Evolutionary conservation across 2,113 vertebrate species (phyloP).

Genomic region (Athene cunicularia): DNA sequence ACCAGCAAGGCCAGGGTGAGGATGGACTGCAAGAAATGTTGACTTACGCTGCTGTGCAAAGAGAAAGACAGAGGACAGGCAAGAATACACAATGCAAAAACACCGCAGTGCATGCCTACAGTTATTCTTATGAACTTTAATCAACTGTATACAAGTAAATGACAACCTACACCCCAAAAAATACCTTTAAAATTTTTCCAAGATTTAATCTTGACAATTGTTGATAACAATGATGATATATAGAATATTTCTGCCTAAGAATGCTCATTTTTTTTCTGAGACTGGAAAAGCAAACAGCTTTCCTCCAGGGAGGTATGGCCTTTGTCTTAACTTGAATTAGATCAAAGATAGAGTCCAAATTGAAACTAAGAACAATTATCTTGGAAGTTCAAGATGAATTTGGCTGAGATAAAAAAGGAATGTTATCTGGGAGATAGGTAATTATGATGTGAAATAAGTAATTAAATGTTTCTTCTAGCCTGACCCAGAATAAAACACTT

Average conservation of each 20-base stretch:
- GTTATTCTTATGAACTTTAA: not conserved
- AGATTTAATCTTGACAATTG: not conserved
- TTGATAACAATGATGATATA: not conserved
- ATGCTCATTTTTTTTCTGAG: not conserved
- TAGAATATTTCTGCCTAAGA: not conserved
- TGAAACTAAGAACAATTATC: not conserved
- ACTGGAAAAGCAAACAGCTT: not conserved
- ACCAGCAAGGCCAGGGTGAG: not conserved
- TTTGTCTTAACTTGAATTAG: not conserved
- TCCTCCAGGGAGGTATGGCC: not conserved
- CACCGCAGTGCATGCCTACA: not conserved
- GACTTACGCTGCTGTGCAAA: not conserved
- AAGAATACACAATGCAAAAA: not conserved
- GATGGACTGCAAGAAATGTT: not conserved
- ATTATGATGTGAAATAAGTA: not conserved
- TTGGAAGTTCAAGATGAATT: not conserved
- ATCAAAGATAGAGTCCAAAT: not conserved
- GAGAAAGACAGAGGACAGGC: not conserved
- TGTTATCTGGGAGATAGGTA: not conserved
- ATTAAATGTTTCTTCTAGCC: not conserved
- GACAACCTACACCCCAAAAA: accelerated
- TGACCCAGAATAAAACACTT: not conserved
- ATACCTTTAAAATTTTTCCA: accelerated
- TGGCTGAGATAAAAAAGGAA: not conserved
- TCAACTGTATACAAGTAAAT: not conserved